These are phyloP conservation scores for Synanthedon formicaeformis DNA, from an alignment of 2,888 invertebrate species.

Conservation along the genomic window DNA sequence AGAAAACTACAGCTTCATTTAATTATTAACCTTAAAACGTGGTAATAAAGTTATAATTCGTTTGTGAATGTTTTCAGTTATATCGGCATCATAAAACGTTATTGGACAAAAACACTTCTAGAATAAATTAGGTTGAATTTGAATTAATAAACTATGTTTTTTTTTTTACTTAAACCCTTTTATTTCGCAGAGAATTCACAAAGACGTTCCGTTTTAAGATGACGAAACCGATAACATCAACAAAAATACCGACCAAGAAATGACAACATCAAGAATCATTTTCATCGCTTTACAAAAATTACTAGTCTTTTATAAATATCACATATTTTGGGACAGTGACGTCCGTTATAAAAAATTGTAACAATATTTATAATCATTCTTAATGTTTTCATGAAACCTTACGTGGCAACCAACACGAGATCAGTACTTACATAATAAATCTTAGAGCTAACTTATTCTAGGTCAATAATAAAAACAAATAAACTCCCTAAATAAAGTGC, in stretches of 20 bases:
- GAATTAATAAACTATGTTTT: too few relatives aligned
- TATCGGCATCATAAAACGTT: too few relatives aligned
- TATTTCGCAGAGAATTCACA: conserved; percentile 60
- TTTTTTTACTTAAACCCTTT: not conserved
- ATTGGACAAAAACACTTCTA: too few relatives aligned
- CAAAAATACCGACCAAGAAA: conserved; percentile 22
- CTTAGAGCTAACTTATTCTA: conserved; percentile 49
- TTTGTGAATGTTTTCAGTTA: too few relatives aligned
- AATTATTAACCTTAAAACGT: too few relatives aligned
- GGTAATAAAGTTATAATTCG: too few relatives aligned
- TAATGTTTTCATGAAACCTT: conserved; percentile 65
- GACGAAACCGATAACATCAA: conserved; percentile 45
- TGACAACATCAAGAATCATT: conserved; percentile 69
- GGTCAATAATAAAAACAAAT: too few relatives aligned
- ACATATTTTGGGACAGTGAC: conserved; percentile 69
- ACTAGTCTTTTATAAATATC: conserved; percentile 64
- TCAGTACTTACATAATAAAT: conserved; percentile 55
- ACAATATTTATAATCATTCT: conserved; percentile 60
- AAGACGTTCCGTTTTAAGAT: conserved; percentile 61
- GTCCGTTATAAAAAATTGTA: conserved; percentile 60
- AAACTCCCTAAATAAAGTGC: too few relatives aligned
- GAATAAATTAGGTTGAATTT: too few relatives aligned
- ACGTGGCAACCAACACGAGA: conserved; percentile 60
- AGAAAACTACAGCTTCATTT: too few relatives aligned
- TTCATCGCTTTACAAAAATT: conserved; percentile 50